phyloP scores from a whole-genome alignment of 2,797 vertebrate species.

The Percopsis omiscomaycus region DNA sequence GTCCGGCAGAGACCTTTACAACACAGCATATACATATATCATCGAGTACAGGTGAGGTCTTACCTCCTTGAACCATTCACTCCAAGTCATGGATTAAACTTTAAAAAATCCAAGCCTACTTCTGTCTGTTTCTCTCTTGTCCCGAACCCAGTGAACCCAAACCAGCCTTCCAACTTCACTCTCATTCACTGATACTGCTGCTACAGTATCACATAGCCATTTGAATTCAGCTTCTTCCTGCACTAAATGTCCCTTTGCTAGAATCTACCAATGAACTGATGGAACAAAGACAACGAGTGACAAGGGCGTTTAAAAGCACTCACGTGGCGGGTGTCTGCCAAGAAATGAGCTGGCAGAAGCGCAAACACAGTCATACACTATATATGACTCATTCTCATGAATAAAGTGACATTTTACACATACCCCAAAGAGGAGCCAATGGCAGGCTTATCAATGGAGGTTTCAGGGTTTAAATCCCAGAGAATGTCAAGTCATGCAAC shows the following conservation, averaged over 20 bases:
- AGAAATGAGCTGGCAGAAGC: constrained; percentile 30
- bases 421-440: constrained; percentile 21
- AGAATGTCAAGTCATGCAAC: too few relatives aligned
- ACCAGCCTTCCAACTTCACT: not conserved
- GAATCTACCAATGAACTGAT: constrained; percentile 5
- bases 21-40: too few relatives aligned
- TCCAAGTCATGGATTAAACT: constrained; percentile 19
- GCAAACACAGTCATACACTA: constrained; percentile 8
- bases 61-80: constrained; percentile 6
- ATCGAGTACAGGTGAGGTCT: not conserved
- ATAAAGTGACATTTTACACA: constrained; percentile 42
- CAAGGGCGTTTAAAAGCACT: constrained; percentile 27
- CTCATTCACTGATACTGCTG: not conserved
- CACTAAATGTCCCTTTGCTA: constrained; percentile 26
- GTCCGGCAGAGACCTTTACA: too few relatives aligned
- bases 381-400: constrained; percentile 30
- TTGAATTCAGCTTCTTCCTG: constrained; percentile 9
- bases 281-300: constrained; percentile 36
- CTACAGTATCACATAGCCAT: not conserved
- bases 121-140: constrained; percentile 4
- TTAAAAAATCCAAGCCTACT: constrained; percentile 4
- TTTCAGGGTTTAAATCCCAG: too few relatives aligned
- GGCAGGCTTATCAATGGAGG: not conserved
- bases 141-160: constrained; percentile 35
- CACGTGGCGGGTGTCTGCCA: constrained; percentile 6